A percentile compares a stretch with the other conserved stretches of the same genome.
phyloP scores from a whole-genome alignment of 2,888 invertebrate genomes.

The Oscheius sp. region DNA sequence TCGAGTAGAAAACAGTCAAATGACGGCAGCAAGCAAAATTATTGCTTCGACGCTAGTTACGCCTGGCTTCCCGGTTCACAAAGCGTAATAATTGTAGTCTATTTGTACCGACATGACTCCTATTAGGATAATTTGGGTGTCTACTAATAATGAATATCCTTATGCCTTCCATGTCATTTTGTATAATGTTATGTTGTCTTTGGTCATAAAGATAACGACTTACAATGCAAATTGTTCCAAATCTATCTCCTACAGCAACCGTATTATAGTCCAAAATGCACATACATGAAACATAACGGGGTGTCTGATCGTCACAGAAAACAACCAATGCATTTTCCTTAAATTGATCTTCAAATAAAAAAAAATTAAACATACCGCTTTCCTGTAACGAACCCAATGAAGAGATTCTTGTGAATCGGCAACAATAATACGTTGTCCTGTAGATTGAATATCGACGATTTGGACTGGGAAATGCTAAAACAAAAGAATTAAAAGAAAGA shows the following conservation, averaged over 20 bases:
- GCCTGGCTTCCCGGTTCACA: background rate
- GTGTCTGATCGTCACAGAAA: conserved; percentile 97
- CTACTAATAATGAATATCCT: no score
- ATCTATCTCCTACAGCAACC: conserved; percentile 94
- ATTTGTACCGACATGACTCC: no score
- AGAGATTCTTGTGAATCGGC: conserved; percentile 96
- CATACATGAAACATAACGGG: conserved; percentile 92
- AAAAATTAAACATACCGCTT: conserved; percentile 51
- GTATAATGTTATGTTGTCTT: no score
- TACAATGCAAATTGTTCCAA: conserved; percentile 92
- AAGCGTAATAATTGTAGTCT: conserved; percentile 7
- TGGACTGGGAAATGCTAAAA: conserved; percentile 90
- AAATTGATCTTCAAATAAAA: conserved; percentile 33
- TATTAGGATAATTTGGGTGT: no score
- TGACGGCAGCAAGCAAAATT: background rate
- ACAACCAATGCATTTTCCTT: conserved; percentile 94
- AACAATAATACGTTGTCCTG: conserved; percentile 92
- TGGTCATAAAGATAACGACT: conserved; percentile 66
- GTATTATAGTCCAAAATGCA: conserved; percentile 94
- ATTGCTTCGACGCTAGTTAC: background rate
- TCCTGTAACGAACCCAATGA: conserved; percentile 86
- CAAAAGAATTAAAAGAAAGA: no score
- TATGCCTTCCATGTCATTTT: no score
- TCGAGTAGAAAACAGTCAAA: background rate
- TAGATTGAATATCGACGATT: conserved; percentile 89